phyloP scores from a whole-genome alignment of 2,797 vertebrate genomes.

The Tangara arthus region DNA sequence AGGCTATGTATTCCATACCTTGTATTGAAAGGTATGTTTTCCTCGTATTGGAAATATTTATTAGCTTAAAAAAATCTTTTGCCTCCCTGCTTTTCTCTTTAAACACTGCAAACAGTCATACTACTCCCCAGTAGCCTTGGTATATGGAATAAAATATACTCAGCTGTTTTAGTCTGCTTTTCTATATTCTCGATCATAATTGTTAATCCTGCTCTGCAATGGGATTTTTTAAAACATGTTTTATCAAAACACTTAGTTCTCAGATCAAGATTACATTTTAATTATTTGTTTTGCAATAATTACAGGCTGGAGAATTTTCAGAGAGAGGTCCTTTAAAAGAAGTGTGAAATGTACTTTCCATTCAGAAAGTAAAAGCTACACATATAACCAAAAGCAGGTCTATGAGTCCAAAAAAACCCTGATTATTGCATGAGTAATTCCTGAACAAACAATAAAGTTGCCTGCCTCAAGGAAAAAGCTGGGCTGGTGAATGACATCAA shows the following conservation, averaged over 20 bases:
- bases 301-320: background rate
- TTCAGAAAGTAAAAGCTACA: background rate
- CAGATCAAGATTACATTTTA: background rate
- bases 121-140: background rate
- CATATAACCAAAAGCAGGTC: background rate
- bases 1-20: background rate
- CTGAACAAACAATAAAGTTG: constrained; percentile 31
- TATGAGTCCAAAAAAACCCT: background rate
- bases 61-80: background rate
- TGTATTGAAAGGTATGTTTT: background rate
- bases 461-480: constrained; percentile 28
- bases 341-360: background rate
- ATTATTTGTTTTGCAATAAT: background rate
- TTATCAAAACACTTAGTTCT: background rate
- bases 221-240: rapidly evolving
- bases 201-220: background rate
- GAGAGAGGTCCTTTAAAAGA: background rate
- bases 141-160: background rate
- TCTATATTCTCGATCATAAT: background rate
- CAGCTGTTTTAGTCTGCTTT: background rate
- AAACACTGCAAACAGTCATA: background rate
- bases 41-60: background rate
- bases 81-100: background rate
- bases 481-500: constrained; percentile 11
- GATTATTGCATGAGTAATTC: background rate